phyloP scores from a whole-genome alignment of 1,140 invertebrate species.

The Delia radicum region DNA sequence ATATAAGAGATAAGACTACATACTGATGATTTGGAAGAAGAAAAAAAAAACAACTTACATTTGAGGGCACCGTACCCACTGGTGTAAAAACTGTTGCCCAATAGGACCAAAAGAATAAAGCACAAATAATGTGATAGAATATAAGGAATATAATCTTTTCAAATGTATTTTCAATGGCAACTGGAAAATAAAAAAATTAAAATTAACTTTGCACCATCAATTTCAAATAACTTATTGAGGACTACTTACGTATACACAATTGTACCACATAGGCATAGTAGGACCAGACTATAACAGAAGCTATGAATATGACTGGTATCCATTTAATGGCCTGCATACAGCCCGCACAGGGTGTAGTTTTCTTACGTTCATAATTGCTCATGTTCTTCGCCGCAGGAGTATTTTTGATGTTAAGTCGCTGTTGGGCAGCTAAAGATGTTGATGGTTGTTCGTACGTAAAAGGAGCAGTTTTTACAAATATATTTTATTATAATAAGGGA shows the following conservation, averaged over 20 bases:
- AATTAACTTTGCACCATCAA: background rate
- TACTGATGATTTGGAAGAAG: background rate
- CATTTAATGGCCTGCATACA: constrained; percentile 80
- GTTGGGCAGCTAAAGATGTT: background rate
- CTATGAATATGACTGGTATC: constrained; percentile 92
- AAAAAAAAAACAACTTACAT: constrained; percentile 59
- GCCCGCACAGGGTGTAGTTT: constrained; percentile 53
- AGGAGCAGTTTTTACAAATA: background rate
- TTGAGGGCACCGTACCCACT: constrained; percentile 75
- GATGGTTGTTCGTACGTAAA: background rate
- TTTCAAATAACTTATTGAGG: background rate
- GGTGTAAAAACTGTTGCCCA: constrained; percentile 91
- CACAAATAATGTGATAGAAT: constrained; percentile 83
- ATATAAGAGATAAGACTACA: no score
- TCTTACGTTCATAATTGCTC: constrained; percentile 50
- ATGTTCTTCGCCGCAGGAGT: constrained; percentile 29
- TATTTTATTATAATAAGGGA: background rate
- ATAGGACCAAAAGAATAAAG: constrained; percentile 91
- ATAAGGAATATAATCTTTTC: constrained; percentile 75
- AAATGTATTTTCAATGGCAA: constrained; percentile 61
- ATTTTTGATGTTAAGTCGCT: background rate
- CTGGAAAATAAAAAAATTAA: constrained; percentile 56
- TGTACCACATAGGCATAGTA: constrained; percentile 98
- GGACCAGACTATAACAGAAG: constrained; percentile 88
- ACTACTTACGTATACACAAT: constrained; percentile 84